These are phyloP conservation scores for Panulirus ornatus DNA, from an alignment of 1,140 invertebrate genomes.

Conservation along the genomic window DNA sequence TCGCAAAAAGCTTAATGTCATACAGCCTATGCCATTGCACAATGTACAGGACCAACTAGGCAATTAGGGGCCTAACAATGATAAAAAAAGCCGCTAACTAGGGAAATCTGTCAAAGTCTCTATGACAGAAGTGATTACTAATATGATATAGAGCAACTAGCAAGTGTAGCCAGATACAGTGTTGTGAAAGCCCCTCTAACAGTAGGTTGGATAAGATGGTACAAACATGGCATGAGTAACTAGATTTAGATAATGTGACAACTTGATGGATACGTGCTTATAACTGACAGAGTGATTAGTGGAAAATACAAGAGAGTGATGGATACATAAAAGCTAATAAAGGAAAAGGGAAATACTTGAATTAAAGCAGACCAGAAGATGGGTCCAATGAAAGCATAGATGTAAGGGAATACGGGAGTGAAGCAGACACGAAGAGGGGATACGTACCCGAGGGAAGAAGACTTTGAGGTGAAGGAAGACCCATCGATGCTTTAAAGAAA, in stretches of 20 bases:
- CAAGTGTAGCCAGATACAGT: conserved; percentile 4
- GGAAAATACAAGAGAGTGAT: neutral
- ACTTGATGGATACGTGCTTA: neutral
- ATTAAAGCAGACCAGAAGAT: neutral
- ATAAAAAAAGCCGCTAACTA: neutral
- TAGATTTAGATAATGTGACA: neutral
- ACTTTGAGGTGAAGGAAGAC: conserved; percentile 47
- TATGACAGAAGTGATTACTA: neutral
- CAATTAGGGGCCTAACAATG: neutral
- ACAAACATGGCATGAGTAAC: neutral
- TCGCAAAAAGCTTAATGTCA: neutral
- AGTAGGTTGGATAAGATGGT: neutral
- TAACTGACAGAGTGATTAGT: neutral
- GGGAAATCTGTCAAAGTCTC: conserved; percentile 2
- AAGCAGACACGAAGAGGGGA: conserved; percentile 18
- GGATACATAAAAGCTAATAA: neutral
- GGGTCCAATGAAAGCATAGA: neutral
- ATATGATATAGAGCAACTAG: conserved; percentile 1
- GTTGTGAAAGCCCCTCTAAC: neutral
- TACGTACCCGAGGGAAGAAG: conserved; percentile 49
- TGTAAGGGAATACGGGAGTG: neutral
- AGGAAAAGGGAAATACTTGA: neutral
- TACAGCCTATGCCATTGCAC: neutral
- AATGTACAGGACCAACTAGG: neutral
- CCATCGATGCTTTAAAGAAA: conserved; percentile 62